These are phyloP conservation scores for Dolichopus griseipennis DNA, from an alignment of 2,888 invertebrate species.

Conservation along the genomic window DNA sequence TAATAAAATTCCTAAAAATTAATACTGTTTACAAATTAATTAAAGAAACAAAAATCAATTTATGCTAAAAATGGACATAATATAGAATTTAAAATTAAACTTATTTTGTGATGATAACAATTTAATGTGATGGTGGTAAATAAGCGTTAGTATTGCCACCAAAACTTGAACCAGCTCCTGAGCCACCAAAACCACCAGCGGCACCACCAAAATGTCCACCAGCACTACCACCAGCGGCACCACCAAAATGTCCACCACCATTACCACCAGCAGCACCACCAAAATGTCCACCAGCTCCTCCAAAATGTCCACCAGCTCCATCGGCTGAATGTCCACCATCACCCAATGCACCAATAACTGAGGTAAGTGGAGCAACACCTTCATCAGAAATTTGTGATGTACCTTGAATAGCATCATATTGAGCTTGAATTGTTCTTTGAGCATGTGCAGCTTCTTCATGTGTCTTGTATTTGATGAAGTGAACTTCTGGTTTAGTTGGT, in stretches of 20 bases:
- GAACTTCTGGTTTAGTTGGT: slow-evolving; percentile 29
- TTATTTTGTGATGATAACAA: background rate
- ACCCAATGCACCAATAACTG: background rate
- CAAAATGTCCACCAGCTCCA: slow-evolving; percentile 16
- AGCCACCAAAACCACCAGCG: background rate
- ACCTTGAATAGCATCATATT: slow-evolving; percentile 29
- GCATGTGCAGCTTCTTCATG: slow-evolving; percentile 29
- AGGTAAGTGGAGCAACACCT: slow-evolving; percentile 23
- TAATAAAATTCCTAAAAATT: background rate
- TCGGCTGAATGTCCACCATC: slow-evolving; percentile 19
- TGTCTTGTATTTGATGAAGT: slow-evolving; percentile 31
- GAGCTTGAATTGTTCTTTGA: slow-evolving; percentile 26
- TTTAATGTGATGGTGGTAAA: background rate
- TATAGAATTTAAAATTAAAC: background rate
- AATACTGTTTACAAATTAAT: background rate
- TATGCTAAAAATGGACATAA: background rate
- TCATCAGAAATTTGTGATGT: slow-evolving; percentile 26
- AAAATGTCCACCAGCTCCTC: background rate
- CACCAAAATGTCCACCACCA: slow-evolving; percentile 14
- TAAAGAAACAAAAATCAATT: background rate
- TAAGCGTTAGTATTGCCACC: background rate
- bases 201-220: background rate
- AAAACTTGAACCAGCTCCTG: background rate
- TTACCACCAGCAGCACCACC: slow-evolving; percentile 17
- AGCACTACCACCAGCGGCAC: background rate